Base-by-base conservation (phyloP, 2,888 invertebrate species). In the Apamea crenata region DNA sequence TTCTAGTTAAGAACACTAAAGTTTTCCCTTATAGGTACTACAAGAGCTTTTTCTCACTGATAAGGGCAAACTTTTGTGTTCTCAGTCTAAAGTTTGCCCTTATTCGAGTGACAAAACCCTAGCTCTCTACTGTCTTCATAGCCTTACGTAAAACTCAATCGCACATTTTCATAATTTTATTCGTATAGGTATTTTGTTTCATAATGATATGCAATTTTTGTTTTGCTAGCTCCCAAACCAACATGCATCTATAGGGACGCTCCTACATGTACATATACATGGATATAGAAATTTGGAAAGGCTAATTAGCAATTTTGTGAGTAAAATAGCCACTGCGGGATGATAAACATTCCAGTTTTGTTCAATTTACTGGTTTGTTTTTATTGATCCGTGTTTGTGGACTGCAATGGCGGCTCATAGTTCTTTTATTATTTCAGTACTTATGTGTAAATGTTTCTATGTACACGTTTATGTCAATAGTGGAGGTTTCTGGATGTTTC, bases 251-350 rank as follows among this genome's bases (percentile, higher is more conserved):
- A 77, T 77, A 75, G 63, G 50, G 29, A 61, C 14, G 40, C 10
- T 12, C 56, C 73, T 66, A 73, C n/a, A 25, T 4, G 25, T 12
- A 69, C 12, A 40, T 67, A 71, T 56, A 75, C 36, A 67, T 36
- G 29, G 14, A 44, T 78, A 66, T 78, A 68, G 69, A 71, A 78
- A 74, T 85, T 76, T 82, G 74, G 65, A 79, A 77, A 74, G 74
- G 68, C 75, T 89, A 87, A 89, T 89, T 88, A 89, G 78, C 82
- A 88, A 87, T 87, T 88, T 88, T 84, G 85, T 80, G 80, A 82
- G 81, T 87, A 79, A 88, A 87, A 88, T 82, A 87, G 59, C 78
- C 76, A 69, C 69, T 53, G 63, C 65, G 53, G 71, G 5, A 83
- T 75, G 73, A 80, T 80, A 86, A 88, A 88, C 83, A 87, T 81